phyloP scores from a whole-genome alignment of 2,113 vertebrate species.

The Podarcis raffonei region DNA sequence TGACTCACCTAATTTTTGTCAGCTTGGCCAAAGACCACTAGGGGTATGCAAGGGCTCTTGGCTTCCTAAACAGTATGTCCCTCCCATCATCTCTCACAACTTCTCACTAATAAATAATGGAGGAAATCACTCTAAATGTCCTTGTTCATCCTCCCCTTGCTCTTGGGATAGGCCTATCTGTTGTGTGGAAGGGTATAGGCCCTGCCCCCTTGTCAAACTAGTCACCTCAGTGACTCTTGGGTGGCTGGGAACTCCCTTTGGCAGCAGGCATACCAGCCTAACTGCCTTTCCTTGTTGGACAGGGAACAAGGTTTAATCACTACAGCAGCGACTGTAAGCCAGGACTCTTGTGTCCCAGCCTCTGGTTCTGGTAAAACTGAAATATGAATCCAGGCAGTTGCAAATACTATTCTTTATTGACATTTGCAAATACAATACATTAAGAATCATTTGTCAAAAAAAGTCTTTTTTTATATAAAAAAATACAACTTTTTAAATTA shows the following conservation, averaged over 20 bases:
- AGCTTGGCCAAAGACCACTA: not conserved
- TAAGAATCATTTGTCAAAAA: constrained; percentile 24
- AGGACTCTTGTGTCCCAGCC: not conserved
- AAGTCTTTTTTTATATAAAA: constrained; percentile 16
- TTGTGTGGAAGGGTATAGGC: not conserved
- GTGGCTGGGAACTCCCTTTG: too few relatives aligned
- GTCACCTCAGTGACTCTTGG: not conserved
- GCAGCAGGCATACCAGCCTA: not conserved
- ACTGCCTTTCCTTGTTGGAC: not conserved
- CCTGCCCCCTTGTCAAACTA: not conserved
- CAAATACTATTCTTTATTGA: constrained; percentile 36
- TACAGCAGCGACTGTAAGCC: not conserved
- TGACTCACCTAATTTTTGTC: not conserved
- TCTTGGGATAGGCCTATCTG: not conserved
- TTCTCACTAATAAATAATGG: not conserved
- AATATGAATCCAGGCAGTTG: not conserved
- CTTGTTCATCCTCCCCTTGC: not conserved
- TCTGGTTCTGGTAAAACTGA: not conserved
- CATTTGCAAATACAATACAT: constrained; percentile 34
- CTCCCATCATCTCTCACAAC: too few relatives aligned
- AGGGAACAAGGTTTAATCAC: not conserved
- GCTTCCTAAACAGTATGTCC: not conserved
- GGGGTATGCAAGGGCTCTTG: not conserved
- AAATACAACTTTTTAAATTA: constrained; percentile 36
- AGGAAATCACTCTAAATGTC: not conserved